Evolutionary conservation across 2,113 vertebrate species (phyloP).

Genomic region (Theristicus caerulescens): DNA sequence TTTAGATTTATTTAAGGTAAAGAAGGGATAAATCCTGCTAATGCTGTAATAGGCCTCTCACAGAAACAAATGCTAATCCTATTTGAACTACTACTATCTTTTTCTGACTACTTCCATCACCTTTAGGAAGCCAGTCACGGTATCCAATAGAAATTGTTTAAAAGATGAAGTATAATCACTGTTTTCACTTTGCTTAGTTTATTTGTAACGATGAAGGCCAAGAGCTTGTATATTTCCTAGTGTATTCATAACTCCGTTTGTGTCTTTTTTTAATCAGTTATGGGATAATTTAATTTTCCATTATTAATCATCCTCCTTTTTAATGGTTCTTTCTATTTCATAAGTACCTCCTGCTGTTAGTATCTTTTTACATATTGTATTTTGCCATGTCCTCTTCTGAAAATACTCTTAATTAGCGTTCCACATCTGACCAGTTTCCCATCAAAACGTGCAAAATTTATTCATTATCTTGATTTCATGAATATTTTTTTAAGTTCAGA

Average conservation of each 20-base stretch:
- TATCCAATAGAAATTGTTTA: neutral
- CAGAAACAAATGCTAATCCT: neutral
- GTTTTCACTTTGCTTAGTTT: neutral
- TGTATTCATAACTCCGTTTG: neutral
- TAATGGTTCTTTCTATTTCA: neutral
- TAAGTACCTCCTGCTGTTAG: neutral
- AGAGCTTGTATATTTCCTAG: neutral
- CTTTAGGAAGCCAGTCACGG: neutral
- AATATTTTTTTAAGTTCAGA: neutral
- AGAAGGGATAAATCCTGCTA: neutral
- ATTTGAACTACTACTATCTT: neutral
- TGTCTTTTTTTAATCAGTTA: neutral
- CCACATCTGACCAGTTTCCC: neutral
- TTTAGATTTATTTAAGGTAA: neutral
- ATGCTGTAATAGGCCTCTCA: neutral
- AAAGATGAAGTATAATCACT: neutral
- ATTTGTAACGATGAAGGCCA: neutral
- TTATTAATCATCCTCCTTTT: neutral
- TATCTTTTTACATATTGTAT: neutral
- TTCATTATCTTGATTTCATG: neutral
- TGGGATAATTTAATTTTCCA: neutral
- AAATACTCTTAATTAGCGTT: neutral
- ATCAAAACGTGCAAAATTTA: neutral
- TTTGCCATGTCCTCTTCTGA: neutral
- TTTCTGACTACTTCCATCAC: neutral